Conservation (phyloP, 1,140 invertebrate species). For the Drosophila bocki region DNA sequence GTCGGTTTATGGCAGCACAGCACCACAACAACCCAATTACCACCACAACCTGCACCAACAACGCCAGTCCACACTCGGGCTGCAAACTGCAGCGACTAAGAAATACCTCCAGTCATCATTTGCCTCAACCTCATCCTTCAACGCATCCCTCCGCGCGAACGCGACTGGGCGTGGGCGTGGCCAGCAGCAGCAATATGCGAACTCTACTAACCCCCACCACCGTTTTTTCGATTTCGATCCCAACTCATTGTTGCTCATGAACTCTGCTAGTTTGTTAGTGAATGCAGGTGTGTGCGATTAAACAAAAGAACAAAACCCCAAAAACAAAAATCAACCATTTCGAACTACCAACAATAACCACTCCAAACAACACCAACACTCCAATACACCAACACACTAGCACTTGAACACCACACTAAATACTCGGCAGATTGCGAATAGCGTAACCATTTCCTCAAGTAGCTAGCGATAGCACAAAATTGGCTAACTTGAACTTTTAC, state of each 20-base stretch:
- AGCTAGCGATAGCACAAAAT: constrained; percentile 43
- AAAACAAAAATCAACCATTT: constrained; percentile 31
- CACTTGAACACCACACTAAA: constrained; percentile 16
- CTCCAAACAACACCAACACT: constrained; percentile 14
- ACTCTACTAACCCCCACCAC: constrained; percentile 81
- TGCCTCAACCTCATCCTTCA: constrained; percentile 75
- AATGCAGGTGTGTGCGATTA: constrained; percentile 84
- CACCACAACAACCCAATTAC: constrained; percentile 44
- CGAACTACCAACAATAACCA: constrained; percentile 32
- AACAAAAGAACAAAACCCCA: constrained; percentile 31
- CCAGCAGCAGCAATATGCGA: constrained; percentile 79
- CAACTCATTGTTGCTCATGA: constrained; percentile 85
- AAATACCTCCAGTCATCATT: constrained; percentile 85
- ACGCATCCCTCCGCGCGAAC: constrained; percentile 64
- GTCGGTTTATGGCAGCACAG: constrained; percentile 63
- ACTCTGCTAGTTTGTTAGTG: constrained; percentile 85
- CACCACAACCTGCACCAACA: constrained; percentile 61
- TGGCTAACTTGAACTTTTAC: constrained; percentile 54
- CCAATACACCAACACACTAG: constrained; percentile 20
- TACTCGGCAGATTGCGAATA: constrained; percentile 27
- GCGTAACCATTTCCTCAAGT: constrained; percentile 27
- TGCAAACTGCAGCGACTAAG: constrained; percentile 84
- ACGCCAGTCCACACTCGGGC: constrained; percentile 81
- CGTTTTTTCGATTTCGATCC: constrained; percentile 84
- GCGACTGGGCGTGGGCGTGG: constrained; percentile 77